Base-by-base conservation (phyloP, 1,140 invertebrate species). In the Harlomillsia oculata region DNA sequence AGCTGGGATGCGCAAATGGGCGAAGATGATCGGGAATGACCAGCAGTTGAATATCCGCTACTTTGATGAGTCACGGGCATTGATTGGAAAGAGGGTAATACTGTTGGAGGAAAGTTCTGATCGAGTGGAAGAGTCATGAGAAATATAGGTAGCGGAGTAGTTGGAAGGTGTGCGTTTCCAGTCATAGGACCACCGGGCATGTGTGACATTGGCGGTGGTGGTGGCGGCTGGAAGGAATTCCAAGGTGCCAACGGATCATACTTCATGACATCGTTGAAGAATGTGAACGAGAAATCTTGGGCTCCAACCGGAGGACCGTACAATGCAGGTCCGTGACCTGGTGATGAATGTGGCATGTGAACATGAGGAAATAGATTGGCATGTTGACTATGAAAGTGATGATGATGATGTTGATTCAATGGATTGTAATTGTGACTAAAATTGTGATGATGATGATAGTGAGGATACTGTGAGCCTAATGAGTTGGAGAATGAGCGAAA, bases 81-180 rank as follows among this genome's bases (percentile, higher is more conserved):
- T 30, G 9, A 5, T 28, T 48, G 13, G 45, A 39, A 56, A 6
- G 57, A 50, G 21, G 62, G 59, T 25, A 65, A 39, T 21, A 65
- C 59, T 49, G 56, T 52, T 30, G 63, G 63, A 18, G 59, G 63
- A 53, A 29, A 59, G n/a, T 39, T 55, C 28, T 56, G 59, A 37
- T 65, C 63, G 8, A 65, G 41, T 9, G 63, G 63, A 26, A 65
- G 45, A 8, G 63, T 59, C 59, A 61, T 54, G 9, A 65, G 40
- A 14, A 59, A 59, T 20, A 56, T 61, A 6, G 63, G 63, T 34
- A 65, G 53, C 28, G 63, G 59, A 21, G 53, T 34, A 11, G 59
- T 32, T 48, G 54, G 44, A 18, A 59, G 13, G 6, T 30, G 46
- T 21, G 46, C n/a, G 28, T 16, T 48, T 13, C 40, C 20, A 36